These are phyloP conservation scores for Panagrolaimus sp. DNA, from an alignment of 1,140 invertebrate species.

Conservation along the genomic window DNA sequence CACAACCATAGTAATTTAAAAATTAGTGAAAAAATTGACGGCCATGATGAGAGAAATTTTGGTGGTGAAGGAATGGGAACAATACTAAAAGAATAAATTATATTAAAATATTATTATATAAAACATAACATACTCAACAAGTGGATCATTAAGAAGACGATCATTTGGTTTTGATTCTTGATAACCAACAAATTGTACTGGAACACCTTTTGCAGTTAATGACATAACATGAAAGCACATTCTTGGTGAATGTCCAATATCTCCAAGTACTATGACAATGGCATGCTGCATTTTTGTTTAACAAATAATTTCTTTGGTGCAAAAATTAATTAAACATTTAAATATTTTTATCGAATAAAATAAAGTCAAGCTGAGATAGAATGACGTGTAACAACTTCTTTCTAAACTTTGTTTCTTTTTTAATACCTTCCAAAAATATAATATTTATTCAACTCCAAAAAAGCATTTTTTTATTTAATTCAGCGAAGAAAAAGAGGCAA, in stretches of 20 bases:
- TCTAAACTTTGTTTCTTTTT: too few relatives aligned
- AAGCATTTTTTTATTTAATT: too few relatives aligned
- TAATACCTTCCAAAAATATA: too few relatives aligned
- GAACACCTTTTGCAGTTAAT: conserved; percentile 71
- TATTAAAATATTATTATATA: too few relatives aligned
- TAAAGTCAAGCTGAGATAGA: too few relatives aligned
- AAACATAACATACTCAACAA: conserved; percentile 33
- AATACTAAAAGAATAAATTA: conserved; percentile 27
- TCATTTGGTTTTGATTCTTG: conserved; percentile 62
- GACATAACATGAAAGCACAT: conserved; percentile 94
- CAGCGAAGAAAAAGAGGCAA: too few relatives aligned
- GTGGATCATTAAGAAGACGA: conserved; percentile 36
- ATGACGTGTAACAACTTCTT: too few relatives aligned
- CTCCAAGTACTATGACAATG: conserved; percentile 82
- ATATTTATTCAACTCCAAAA: too few relatives aligned
- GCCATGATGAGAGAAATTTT: conserved; percentile 9
- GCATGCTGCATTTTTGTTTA: conserved; percentile 30
- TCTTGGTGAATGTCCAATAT: conserved; percentile 87
- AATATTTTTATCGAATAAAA: too few relatives aligned
- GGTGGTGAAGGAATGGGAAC: conserved; percentile 23
- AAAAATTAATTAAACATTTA: too few relatives aligned
- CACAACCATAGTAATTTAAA: conserved; percentile 49
- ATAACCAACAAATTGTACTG: conserved; percentile 85
- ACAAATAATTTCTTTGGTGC: too few relatives aligned
- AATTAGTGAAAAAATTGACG: conserved; percentile 30